Evolutionary conservation across 1,140 invertebrate species (phyloP).

Genomic region (Tribolium madens): DNA sequence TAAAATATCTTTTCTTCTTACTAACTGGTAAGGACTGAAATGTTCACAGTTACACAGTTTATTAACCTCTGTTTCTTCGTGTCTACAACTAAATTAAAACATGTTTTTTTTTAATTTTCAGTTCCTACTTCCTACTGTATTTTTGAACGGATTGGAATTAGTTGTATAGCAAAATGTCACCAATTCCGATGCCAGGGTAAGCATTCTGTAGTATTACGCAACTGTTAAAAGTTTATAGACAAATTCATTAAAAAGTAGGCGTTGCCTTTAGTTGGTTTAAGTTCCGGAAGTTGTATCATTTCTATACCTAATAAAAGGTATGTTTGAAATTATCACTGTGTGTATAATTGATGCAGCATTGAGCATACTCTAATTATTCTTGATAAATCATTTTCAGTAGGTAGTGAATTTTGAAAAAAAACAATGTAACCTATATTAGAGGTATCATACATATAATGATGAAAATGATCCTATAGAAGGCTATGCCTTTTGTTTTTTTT

Average conservation of each 20-base stretch:
- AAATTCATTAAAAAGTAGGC: slow-evolving; percentile 8
- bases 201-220: slow-evolving; percentile 46
- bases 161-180: slow-evolving; percentile 56
- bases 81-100: no score
- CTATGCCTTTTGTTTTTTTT: no score
- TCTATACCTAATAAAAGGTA: background rate
- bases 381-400: no score
- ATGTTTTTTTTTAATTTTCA: slow-evolving; percentile 2
- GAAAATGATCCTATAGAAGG: no score
- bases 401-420: no score
- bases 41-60: no score
- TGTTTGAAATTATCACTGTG: background rate
- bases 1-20: background rate
- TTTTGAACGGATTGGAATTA: background rate
- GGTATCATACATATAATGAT: no score
- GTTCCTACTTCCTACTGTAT: background rate
- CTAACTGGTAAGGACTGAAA: no score
- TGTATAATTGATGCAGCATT: background rate
- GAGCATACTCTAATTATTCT: no score
- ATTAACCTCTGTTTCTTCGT: no score
- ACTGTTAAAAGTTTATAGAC: slow-evolving; percentile 3
- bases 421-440: no score
- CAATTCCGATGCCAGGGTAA: slow-evolving; percentile 65
- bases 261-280: background rate
- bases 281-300: no score